A percentile compares a stretch with the other conserved stretches of the same genome.
phyloP scores from a whole-genome alignment of 2,113 vertebrate species.

The Herpetotheres cachinnans region DNA sequence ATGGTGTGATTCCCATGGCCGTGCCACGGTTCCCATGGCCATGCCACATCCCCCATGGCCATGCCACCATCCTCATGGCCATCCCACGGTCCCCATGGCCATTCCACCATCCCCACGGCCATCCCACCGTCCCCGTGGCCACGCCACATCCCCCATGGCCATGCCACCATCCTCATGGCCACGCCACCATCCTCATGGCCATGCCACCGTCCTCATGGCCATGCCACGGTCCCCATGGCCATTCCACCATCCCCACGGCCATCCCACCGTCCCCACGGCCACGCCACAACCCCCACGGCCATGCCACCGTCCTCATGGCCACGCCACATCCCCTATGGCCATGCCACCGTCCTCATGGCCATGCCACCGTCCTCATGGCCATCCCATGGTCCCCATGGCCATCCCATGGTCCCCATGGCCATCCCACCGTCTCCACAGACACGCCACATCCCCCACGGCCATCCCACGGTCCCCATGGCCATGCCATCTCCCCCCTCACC shows the following conservation, averaged over 20 bases:
- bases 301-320: rapidly evolving
- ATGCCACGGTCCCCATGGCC: rapidly evolving
- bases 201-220: not conserved
- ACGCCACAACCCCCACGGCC: rapidly evolving
- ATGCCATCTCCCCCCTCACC: too few relatives aligned
- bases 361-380: rapidly evolving
- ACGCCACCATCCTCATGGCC: too few relatives aligned
- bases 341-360: rapidly evolving
- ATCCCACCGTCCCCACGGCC: too few relatives aligned
- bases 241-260: rapidly evolving
- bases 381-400: not conserved
- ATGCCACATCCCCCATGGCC: rapidly evolving
- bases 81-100: too few relatives aligned
- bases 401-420: not conserved
- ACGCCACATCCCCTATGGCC: rapidly evolving
- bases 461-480: not conserved
- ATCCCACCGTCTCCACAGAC: not conserved
- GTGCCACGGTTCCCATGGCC: not conserved
- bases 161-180: not conserved
- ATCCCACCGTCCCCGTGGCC: not conserved
- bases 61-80: not conserved
- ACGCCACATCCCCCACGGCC: too few relatives aligned
- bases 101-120: not conserved
- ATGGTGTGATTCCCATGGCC: not conserved
- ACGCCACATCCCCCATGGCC: too few relatives aligned